A percentile compares a stretch with the other conserved stretches of the same genome.
Conservation (phyloP, 2,888 invertebrate species). For the Chrysomela aeneicollis region DNA sequence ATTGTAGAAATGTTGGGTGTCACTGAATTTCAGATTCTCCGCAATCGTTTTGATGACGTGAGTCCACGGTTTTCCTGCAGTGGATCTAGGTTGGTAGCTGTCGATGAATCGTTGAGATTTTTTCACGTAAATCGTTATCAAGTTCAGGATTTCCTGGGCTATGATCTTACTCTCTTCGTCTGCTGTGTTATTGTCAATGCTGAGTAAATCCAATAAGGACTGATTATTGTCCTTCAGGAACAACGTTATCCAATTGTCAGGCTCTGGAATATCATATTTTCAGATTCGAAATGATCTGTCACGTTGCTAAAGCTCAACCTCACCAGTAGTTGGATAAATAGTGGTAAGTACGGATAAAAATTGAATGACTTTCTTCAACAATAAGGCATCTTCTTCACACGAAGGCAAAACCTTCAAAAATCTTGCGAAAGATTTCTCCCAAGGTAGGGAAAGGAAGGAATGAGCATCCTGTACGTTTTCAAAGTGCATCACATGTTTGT, state of each 20-base stretch:
- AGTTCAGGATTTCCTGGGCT: conserved; percentile 55
- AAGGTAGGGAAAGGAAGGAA: conserved; percentile 63
- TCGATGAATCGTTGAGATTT: conserved; percentile 54
- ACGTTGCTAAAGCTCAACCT: not conserved
- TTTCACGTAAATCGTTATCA: conserved; percentile 56
- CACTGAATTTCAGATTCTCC: conserved; percentile 63
- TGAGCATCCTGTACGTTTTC: conserved; percentile 25
- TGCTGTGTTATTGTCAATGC: conserved; percentile 44
- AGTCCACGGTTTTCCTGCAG: conserved; percentile 55
- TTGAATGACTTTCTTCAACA: conserved; percentile 65
- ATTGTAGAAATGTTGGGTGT: conserved; percentile 66
- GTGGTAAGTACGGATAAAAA: conserved; percentile 51
- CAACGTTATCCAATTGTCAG: conserved; percentile 50
- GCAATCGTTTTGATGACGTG: conserved; percentile 62
- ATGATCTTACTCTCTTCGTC: conserved; percentile 51
- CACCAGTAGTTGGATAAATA: conserved; percentile 52
- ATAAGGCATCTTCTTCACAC: conserved; percentile 68
- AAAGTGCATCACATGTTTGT: conserved; percentile 36
- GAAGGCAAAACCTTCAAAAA: conserved; percentile 72
- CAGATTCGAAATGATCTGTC: conserved; percentile 26
- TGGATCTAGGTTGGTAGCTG: conserved; percentile 41
- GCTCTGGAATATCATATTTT: conserved; percentile 43
- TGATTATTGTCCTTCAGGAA: conserved; percentile 53
- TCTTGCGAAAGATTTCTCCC: conserved; percentile 69
- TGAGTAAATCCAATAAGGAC: conserved; percentile 52